A percentile compares a stretch with the other conserved stretches of the same genome.
phyloP scores from a whole-genome alignment of 2,888 invertebrate genomes.

The Cerceris ruficornis region DNA sequence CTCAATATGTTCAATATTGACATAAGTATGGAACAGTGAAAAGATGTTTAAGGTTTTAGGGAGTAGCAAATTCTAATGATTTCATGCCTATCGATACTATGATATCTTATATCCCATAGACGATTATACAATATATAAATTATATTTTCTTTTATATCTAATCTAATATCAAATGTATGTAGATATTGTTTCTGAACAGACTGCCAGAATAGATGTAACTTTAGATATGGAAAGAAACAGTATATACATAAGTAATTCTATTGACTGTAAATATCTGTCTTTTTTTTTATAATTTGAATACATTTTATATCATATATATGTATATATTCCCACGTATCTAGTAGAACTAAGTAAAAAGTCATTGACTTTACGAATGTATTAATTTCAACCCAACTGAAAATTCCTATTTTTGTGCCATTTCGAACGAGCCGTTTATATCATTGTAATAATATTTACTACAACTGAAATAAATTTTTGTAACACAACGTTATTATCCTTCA shows the following conservation, averaged over 20 bases:
- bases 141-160: too few relatives aligned
- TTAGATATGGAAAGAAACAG: too few relatives aligned
- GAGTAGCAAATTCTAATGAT: background rate
- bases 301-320: constrained; percentile 1
- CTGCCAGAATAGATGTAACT: too few relatives aligned
- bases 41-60: background rate
- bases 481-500: background rate
- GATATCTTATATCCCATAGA: too few relatives aligned
- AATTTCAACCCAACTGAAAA: constrained; percentile 9
- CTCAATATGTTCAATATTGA: constrained; percentile 20
- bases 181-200: too few relatives aligned
- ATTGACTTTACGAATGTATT: constrained; percentile 1
- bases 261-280: background rate
- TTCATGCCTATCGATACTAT: background rate
- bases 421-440: background rate
- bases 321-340: constrained; percentile 14
- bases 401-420: constrained; percentile 19
- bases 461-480: constrained; percentile 12
- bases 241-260: background rate
- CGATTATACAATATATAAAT: too few relatives aligned
- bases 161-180: too few relatives aligned
- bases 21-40: constrained; percentile 4
- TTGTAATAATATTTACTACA: constrained; percentile 4
- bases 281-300: background rate
- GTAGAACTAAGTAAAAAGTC: constrained; percentile 18